Conservation (phyloP, 2,113 vertebrate genomes). For the Corythornis vintsioides region DNA sequence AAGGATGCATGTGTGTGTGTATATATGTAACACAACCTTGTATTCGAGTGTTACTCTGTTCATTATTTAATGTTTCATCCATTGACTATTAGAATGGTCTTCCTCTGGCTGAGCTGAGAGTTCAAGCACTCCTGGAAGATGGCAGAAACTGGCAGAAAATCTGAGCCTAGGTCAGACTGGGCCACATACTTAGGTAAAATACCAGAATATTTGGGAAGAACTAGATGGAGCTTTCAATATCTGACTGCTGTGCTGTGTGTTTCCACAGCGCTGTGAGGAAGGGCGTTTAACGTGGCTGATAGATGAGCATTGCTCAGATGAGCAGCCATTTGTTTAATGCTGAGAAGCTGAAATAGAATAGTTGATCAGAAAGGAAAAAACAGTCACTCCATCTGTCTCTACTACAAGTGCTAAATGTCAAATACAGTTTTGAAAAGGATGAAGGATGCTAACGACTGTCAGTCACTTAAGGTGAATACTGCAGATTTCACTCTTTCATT, state of each 20-base stretch:
- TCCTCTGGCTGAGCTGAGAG: background rate
- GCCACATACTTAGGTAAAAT: background rate
- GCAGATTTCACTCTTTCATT: background rate
- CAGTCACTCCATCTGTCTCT: background rate
- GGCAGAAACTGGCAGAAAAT: background rate
- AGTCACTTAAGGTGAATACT: background rate
- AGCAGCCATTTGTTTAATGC: background rate
- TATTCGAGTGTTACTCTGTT: background rate
- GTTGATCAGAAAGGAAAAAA: background rate
- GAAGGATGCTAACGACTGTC: background rate
- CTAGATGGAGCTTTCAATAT: background rate
- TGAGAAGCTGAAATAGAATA: slow-evolving; percentile 10
- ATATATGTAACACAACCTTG: background rate
- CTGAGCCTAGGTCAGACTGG: background rate
- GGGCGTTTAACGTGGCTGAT: background rate
- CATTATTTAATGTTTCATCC: background rate
- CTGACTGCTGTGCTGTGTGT: background rate
- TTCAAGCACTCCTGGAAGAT: background rate
- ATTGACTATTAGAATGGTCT: background rate
- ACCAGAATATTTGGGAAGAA: background rate
- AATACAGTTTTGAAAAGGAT: background rate
- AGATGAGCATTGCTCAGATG: slow-evolving; percentile 19
- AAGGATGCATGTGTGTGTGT: background rate
- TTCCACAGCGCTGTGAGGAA: background rate
- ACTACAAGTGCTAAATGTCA: slow-evolving; percentile 3